These are phyloP conservation scores for Hippoglossus hippoglossus DNA, from an alignment of 2,797 vertebrate genomes.

Conservation along the genomic window DNA sequence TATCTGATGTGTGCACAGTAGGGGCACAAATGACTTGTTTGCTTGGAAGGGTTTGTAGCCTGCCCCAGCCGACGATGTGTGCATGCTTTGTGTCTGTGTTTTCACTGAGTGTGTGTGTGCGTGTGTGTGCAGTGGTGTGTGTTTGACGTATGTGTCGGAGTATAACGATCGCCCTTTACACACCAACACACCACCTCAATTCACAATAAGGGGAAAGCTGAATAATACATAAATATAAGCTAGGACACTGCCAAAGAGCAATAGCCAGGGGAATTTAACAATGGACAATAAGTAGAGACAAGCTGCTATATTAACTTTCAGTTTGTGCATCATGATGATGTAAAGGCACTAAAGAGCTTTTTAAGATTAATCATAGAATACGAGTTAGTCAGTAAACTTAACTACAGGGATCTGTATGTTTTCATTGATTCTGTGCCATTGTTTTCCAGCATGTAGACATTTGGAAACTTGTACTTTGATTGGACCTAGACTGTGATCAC, in stretches of 20 bases:
- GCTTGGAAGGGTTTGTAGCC: slow-evolving; percentile 37
- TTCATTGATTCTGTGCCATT: slow-evolving; percentile 27
- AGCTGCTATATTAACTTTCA: slow-evolving; percentile 52
- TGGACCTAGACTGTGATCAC: slow-evolving; percentile 79
- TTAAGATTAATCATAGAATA: slow-evolving; percentile 15
- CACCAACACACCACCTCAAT: slow-evolving; percentile 73
- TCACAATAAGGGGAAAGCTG: slow-evolving; percentile 50
- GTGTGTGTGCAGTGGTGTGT: slow-evolving; percentile 20
- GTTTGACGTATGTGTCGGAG: slow-evolving; percentile 39
- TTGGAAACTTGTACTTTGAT: slow-evolving; percentile 53
- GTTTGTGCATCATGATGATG: slow-evolving; percentile 25
- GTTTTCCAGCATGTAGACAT: slow-evolving; percentile 31
- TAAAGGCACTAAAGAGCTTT: slow-evolving; percentile 36
- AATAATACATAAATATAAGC: slow-evolving; percentile 52
- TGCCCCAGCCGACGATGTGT: slow-evolving; percentile 46
- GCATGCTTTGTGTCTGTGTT: slow-evolving; percentile 64
- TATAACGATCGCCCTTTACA: slow-evolving; percentile 69
- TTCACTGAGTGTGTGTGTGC: slow-evolving; percentile 16
- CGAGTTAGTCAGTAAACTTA: slow-evolving; percentile 37
- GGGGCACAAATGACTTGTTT: slow-evolving; percentile 21
- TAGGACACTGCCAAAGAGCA: slow-evolving; percentile 80
- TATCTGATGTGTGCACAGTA: slow-evolving; percentile 35
- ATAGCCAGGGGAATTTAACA: slow-evolving; percentile 55
- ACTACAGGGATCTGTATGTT: slow-evolving; percentile 58
- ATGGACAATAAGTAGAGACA: slow-evolving; percentile 21